These are phyloP conservation scores for Smittia aterrima DNA, from an alignment of 2,888 invertebrate genomes.

Conservation along the genomic window DNA sequence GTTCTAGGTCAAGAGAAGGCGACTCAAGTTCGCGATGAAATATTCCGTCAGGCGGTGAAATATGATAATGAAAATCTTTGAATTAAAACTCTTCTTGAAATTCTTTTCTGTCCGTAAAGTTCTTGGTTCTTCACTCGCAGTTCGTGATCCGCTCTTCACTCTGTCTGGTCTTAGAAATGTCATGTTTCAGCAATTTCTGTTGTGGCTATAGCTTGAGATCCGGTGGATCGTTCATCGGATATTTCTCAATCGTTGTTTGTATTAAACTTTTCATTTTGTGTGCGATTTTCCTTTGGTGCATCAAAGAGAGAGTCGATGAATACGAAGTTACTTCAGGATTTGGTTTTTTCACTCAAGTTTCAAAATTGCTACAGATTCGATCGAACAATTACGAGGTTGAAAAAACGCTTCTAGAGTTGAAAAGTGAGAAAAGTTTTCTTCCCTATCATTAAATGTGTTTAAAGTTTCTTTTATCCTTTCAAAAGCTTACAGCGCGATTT, in stretches of 20 bases:
- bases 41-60: too few species aligned
- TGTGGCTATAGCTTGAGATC: conserved; percentile 22
- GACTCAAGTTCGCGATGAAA: too few species aligned
- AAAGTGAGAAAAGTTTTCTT: neutral
- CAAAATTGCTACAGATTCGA: conserved; percentile 9
- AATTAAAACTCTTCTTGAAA: too few species aligned
- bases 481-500: conserved; percentile 11
- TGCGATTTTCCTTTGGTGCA: conserved; percentile 11
- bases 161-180: neutral
- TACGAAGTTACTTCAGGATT: neutral
- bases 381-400: conserved; percentile 3
- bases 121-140: too few species aligned
- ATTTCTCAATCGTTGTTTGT: conserved; percentile 29
- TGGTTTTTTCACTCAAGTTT: conserved; percentile 11
- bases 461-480: neutral
- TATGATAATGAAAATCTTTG: too few species aligned
- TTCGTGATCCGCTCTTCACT: too few species aligned
- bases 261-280: neutral
- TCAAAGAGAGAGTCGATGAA: conserved; percentile 26
- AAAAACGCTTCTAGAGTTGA: conserved; percentile 26
- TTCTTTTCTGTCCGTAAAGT: too few species aligned
- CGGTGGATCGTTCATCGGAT: conserved; percentile 28
- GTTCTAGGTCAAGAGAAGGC: too few species aligned
- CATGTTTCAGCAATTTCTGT: conserved; percentile 34
- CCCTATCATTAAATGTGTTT: neutral